phyloP scores from a whole-genome alignment of 2,113 vertebrate genomes.

The Delphinus delphis region DNA sequence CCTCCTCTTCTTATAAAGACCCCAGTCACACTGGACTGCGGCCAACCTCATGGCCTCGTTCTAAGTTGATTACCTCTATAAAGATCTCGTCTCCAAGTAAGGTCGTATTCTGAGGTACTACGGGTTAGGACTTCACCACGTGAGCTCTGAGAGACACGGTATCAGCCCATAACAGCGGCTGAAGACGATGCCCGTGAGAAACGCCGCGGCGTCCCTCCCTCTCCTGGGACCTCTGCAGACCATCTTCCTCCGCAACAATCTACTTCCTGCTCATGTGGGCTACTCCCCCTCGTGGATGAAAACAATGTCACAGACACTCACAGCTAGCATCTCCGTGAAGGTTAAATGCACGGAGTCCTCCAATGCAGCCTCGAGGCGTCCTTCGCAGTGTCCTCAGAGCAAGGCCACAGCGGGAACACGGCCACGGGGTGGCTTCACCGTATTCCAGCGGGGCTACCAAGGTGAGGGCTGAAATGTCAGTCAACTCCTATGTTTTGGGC shows the following conservation, averaged over 20 bases:
- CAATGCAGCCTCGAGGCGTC: neutral
- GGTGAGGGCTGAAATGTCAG: neutral
- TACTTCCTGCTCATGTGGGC: neutral
- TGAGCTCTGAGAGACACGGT: neutral
- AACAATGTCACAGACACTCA: too few species aligned
- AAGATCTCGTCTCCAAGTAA: neutral
- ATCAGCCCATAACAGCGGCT: neutral
- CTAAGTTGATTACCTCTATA: too few species aligned
- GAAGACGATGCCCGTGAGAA: neutral
- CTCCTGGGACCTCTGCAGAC: neutral
- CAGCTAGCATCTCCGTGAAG: neutral
- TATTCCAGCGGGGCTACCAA: neutral
- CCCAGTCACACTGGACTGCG: neutral
- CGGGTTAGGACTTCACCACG: neutral
- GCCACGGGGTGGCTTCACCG: neutral
- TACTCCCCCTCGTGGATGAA: neutral
- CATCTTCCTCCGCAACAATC: neutral
- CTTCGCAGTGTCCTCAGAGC: neutral
- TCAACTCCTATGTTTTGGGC: neutral
- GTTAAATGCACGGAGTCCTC: neutral
- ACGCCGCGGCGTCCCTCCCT: fast-evolving
- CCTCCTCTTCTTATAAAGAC: neutral
- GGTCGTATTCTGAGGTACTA: neutral
- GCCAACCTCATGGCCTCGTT: neutral
- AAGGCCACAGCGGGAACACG: neutral